A percentile compares a stretch with the other conserved stretches of the same genome.
Conservation (phyloP, 2,113 vertebrate species). For the Motacilla tschutschensis region DNA sequence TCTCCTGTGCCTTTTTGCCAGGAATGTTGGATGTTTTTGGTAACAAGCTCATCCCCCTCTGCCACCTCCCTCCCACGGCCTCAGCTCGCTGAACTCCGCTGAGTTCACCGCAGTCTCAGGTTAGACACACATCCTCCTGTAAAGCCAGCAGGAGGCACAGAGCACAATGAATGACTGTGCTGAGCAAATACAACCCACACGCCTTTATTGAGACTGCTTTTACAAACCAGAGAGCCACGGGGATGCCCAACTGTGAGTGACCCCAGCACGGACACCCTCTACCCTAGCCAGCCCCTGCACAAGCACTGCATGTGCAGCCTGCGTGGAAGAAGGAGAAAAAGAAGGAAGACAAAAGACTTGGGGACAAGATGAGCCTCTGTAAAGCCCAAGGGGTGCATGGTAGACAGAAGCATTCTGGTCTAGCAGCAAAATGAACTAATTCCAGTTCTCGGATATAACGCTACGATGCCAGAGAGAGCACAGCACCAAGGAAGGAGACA, state of each 20-base stretch:
- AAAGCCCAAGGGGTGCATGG: background rate
- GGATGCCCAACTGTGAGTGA: background rate
- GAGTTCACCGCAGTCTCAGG: background rate
- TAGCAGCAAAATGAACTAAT: constrained; percentile 5
- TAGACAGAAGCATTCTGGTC: background rate
- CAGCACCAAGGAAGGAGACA: background rate
- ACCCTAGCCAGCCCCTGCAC: background rate
- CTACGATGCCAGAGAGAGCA: background rate
- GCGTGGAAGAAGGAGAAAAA: background rate
- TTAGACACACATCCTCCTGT: background rate
- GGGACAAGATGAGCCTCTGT: background rate
- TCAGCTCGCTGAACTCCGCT: background rate
- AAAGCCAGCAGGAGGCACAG: background rate
- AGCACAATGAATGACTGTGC: background rate
- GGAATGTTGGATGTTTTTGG: background rate
- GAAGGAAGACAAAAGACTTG: background rate
- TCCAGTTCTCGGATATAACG: background rate
- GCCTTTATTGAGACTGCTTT: background rate
- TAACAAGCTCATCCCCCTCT: background rate
- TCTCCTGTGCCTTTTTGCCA: background rate
- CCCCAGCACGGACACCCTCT: background rate
- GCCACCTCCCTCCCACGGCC: background rate
- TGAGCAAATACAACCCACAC: background rate
- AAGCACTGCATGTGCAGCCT: background rate
- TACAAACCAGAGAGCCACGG: background rate